Percentiles rank a stretch among this genome's conserved stretches.
phyloP scores from a whole-genome alignment of 1,140 invertebrate genomes.

The Aphaenogaster ashmeadi region DNA sequence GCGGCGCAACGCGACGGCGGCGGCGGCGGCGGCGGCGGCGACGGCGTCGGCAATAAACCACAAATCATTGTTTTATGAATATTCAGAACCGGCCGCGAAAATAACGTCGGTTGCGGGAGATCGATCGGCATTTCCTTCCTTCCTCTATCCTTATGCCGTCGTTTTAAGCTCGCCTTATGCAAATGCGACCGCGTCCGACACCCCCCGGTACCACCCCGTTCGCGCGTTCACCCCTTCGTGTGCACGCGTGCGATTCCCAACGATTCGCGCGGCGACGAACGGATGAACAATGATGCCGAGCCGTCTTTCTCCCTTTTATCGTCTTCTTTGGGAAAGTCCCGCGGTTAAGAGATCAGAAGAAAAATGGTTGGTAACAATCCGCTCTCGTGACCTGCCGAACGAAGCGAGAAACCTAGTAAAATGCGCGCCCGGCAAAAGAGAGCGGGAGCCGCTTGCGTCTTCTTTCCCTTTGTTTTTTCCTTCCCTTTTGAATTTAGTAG shows the following conservation, averaged over 20 bases:
- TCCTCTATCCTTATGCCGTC: slow-evolving; percentile 76
- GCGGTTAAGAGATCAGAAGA: slow-evolving; percentile 55
- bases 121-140: slow-evolving; percentile 79
- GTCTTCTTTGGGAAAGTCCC: not conserved
- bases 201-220: not conserved
- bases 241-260: slow-evolving; percentile 52
- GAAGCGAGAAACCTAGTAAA: slow-evolving; percentile 16
- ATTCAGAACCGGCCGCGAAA: slow-evolving; percentile 75
- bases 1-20: slow-evolving; percentile 39
- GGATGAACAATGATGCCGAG: slow-evolving; percentile 53
- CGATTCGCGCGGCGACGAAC: slow-evolving; percentile 1
- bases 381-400: slow-evolving; percentile 37
- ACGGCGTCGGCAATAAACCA: slow-evolving; percentile 73
- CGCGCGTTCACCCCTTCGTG: not conserved
- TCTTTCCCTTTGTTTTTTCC: not conserved
- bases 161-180: slow-evolving; percentile 77
- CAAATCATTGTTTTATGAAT: slow-evolving; percentile 81
- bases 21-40: slow-evolving; percentile 24
- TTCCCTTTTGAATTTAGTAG: slow-evolving; percentile 65
- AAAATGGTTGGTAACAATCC: slow-evolving; percentile 63
- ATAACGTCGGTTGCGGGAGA: slow-evolving; percentile 76
- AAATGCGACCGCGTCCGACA: slow-evolving; percentile 59
- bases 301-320: not conserved
- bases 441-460: slow-evolving; percentile 33
- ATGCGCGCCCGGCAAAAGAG: not conserved